Conservation (phyloP, 2,113 vertebrate species). For the Smithornis capensis region DNA sequence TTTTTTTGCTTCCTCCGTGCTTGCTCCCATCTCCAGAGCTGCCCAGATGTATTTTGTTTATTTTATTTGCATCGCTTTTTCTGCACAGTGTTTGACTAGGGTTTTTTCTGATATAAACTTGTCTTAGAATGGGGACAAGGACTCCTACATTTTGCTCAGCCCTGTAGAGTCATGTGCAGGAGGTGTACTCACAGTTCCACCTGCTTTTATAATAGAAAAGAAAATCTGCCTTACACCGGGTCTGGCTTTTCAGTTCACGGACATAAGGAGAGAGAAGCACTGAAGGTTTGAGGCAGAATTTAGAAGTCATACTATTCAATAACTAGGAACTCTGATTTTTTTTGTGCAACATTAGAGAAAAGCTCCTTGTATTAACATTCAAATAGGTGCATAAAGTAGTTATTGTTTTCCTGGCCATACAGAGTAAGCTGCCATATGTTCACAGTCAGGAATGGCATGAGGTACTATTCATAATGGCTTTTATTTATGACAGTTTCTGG, state of each 20-base stretch:
- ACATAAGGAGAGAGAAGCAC: background rate
- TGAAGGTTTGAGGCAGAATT: background rate
- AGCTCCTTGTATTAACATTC: slow-evolving; percentile 27
- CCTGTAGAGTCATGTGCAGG: fast-evolving
- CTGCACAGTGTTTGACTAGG: background rate
- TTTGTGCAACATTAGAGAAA: background rate
- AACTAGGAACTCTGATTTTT: background rate
- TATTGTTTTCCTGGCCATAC: slow-evolving; percentile 46
- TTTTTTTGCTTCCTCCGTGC: background rate
- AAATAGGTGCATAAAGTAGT: slow-evolving; percentile 32
- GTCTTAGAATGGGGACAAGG: background rate
- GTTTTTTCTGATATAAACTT: background rate
- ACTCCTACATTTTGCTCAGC: background rate
- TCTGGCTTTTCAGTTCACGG: background rate
- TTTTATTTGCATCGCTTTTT: background rate
- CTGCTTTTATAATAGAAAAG: background rate
- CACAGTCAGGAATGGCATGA: slow-evolving; percentile 51
- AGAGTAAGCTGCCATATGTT: slow-evolving; percentile 46
- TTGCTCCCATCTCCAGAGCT: background rate
- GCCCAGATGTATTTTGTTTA: background rate
- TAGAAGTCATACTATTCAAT: background rate
- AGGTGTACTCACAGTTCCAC: fast-evolving
- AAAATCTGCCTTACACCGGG: background rate
- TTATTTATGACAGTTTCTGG: slow-evolving; percentile 68
- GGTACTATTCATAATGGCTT: slow-evolving; percentile 63